These are phyloP conservation scores for Epizoanthus illoricatus DNA, from an alignment of 92 coral and sea anemone species.

Conservation along the genomic window DNA sequence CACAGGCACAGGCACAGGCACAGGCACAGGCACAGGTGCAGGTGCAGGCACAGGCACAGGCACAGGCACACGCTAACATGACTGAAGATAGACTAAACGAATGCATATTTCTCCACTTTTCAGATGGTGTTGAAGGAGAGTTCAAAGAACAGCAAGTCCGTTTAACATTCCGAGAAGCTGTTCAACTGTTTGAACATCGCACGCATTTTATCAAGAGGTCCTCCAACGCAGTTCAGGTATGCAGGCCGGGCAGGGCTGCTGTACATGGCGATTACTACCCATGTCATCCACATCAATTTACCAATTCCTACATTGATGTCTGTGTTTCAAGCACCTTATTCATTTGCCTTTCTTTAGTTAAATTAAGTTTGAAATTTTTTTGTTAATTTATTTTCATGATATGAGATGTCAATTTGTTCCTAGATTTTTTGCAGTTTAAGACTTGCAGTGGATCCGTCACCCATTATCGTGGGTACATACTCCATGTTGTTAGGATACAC, in stretches of 20 bases:
- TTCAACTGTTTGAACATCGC: slow-evolving; percentile 91
- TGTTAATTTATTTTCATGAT: too few relatives aligned
- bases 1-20: not conserved
- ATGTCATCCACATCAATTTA: too few relatives aligned
- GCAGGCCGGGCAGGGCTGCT: not conserved
- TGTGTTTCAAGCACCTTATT: too few relatives aligned
- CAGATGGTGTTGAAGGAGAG: slow-evolving; percentile 86
- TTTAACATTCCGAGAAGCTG: slow-evolving; percentile 86
- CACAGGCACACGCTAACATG: not conserved
- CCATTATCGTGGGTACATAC: too few relatives aligned
- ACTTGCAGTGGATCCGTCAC: too few relatives aligned
- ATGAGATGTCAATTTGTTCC: too few relatives aligned
- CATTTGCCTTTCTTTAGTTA: too few relatives aligned
- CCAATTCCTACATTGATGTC: too few relatives aligned
- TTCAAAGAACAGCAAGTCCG: slow-evolving; percentile 74
- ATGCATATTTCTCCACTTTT: not conserved
- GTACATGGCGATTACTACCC: too few relatives aligned
- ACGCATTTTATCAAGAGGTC: slow-evolving; percentile 85
- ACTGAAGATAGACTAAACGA: not conserved
- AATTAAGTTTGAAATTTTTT: too few relatives aligned
- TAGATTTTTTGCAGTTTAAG: too few relatives aligned
- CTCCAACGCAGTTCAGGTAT: slow-evolving; percentile 89
- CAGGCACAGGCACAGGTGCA: not conserved
- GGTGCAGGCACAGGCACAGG: not conserved
- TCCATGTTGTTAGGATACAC: not conserved